Percentiles rank a stretch among this genome's conserved stretches.
Conservation (phyloP, 2,113 vertebrate genomes). For the Cheirogaleus medius region DNA sequence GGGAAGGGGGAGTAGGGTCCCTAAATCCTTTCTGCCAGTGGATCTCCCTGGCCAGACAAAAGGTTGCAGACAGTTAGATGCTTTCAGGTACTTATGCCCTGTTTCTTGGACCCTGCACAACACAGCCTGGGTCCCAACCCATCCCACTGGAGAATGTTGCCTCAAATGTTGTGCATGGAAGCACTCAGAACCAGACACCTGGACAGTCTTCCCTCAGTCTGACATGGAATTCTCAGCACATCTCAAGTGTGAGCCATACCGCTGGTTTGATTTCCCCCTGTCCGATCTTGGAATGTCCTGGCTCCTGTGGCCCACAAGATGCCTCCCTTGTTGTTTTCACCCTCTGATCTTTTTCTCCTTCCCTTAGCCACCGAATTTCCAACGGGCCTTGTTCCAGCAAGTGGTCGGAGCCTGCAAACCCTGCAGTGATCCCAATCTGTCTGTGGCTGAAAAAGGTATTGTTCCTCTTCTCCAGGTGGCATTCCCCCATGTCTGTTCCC, state of each 20-base stretch:
- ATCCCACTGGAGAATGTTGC: neutral
- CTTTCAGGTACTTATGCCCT: neutral
- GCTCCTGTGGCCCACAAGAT: neutral
- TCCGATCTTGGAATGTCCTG: neutral
- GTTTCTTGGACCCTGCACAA: neutral
- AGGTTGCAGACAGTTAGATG: neutral
- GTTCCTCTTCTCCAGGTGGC: conserved; percentile 9
- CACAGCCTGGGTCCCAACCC: neutral
- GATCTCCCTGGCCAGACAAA: neutral
- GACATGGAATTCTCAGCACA: neutral
- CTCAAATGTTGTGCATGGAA: neutral
- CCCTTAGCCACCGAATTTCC: conserved; percentile 93
- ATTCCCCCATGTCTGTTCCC: conserved; percentile 18
- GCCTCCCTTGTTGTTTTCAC: neutral
- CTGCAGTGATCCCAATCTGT: conserved; percentile 94
- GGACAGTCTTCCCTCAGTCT: neutral
- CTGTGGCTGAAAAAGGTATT: conserved; percentile 95
- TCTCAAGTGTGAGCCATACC: neutral
- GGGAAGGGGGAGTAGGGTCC: too few relatives aligned
- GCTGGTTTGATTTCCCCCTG: neutral
- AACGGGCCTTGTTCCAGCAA: conserved; percentile 96
- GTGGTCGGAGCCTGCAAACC: conserved; percentile 97
- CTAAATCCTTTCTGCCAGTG: neutral
- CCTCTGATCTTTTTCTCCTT: conserved; percentile 55
- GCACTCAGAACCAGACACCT: neutral